Evolutionary conservation across 1,140 invertebrate genomes (phyloP).

Genomic region (Gerris buenoi): DNA sequence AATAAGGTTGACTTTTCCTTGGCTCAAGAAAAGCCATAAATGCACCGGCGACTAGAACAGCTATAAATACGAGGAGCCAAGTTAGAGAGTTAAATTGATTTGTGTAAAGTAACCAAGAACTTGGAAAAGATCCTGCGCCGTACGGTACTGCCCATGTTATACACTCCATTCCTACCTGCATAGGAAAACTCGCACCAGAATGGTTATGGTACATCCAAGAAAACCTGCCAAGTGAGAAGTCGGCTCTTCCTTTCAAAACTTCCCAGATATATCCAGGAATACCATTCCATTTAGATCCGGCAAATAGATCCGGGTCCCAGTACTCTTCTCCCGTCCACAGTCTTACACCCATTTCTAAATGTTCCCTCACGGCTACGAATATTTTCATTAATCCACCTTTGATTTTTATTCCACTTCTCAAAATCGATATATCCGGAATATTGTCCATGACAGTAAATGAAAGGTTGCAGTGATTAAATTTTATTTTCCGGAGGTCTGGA

Average conservation of each 20-base stretch:
- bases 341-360: neutral
- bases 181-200: neutral
- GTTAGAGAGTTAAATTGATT: neutral
- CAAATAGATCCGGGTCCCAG: neutral
- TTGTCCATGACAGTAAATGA: neutral
- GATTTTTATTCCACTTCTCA: neutral
- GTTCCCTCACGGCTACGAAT: neutral
- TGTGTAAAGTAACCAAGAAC: neutral
- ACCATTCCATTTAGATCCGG: neutral
- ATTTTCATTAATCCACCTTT: neutral
- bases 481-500: neutral
- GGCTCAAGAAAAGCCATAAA: neutral
- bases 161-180: neutral
- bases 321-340: neutral
- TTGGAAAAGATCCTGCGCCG: neutral
- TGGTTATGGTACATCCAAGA: neutral
- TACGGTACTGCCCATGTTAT: neutral
- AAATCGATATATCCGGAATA: neutral
- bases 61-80: neutral
- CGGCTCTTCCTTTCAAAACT: neutral
- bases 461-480: neutral
- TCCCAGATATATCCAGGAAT: neutral
- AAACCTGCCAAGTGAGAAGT: neutral
- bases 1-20: neutral
- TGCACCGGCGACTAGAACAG: neutral